Evolutionary conservation across 1,140 invertebrate species (phyloP).

Genomic region (Listronotus oregonensis): DNA sequence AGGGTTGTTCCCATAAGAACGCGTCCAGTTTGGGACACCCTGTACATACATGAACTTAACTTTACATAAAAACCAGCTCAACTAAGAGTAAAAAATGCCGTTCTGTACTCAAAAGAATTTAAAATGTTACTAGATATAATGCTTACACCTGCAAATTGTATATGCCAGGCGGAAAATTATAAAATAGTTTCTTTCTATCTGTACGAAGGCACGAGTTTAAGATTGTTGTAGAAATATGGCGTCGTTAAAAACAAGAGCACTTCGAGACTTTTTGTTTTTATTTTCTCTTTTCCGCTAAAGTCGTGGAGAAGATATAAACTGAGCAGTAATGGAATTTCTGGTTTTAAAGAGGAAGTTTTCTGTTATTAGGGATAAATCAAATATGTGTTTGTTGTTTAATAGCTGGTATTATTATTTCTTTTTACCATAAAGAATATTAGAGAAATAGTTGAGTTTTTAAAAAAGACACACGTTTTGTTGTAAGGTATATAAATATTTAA

Average conservation of each 20-base stretch:
- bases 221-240: conserved; percentile 17
- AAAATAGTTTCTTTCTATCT: conserved; percentile 31
- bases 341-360: conserved; percentile 15
- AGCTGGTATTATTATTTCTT: too few species aligned
- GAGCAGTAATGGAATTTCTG: too few species aligned
- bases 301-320: conserved; percentile 24
- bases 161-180: conserved; percentile 21
- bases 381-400: background rate
- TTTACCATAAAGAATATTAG: too few species aligned
- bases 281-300: conserved; percentile 8
- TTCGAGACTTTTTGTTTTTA: conserved; percentile 17
- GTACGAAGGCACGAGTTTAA: conserved; percentile 22
- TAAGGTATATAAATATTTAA: too few species aligned
- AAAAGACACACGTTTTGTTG: too few species aligned
- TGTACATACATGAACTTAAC: too few species aligned
- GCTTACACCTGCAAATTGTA: conserved; percentile 24
- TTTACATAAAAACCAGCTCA: background rate
- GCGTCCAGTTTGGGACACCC: too few species aligned
- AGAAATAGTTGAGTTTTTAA: too few species aligned
- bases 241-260: conserved; percentile 31
- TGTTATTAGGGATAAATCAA: conserved; percentile 17
- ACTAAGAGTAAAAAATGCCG: background rate
- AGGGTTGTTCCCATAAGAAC: too few species aligned
- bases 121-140: conserved; percentile 8
- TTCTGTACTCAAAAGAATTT: conserved; percentile 3